These are phyloP conservation scores for Spilosoma lubricipeda DNA, from an alignment of 2,888 invertebrate species.

Conservation along the genomic window DNA sequence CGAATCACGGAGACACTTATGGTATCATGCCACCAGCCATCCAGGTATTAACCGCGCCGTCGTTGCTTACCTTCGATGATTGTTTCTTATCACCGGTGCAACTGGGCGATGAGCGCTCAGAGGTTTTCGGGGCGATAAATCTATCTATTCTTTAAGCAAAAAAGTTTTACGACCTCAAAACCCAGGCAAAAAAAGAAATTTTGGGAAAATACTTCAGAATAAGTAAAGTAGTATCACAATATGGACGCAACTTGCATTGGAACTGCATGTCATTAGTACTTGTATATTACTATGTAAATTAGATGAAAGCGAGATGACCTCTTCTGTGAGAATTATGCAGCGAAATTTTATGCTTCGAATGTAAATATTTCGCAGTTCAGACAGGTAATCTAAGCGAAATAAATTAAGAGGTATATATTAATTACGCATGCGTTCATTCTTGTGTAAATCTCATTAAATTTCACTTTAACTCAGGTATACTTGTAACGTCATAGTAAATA, in stretches of 20 bases:
- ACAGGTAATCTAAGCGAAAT: background rate
- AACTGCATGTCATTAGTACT: slow-evolving; percentile 8
- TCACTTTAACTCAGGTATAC: background rate
- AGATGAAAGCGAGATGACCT: slow-evolving; percentile 6
- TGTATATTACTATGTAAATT: slow-evolving; percentile 8
- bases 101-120: no score
- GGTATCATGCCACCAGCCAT: no score
- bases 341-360: background rate
- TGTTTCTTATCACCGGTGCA: no score
- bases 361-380: background rate
- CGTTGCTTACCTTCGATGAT: no score
- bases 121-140: no score
- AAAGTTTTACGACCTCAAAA: background rate
- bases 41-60: no score
- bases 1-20: no score
- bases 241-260: slow-evolving; percentile 3
- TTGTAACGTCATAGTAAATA: background rate
- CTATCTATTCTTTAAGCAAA: background rate
- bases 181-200: slow-evolving; percentile 4
- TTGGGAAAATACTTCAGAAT: background rate
- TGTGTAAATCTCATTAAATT: background rate
- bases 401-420: background rate
- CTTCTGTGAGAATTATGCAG: background rate
- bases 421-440: background rate
- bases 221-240: background rate